Conservation (phyloP, 30 jellyfish, hydroid and myxozoan genomes). For the Aurelia sp. region DNA sequence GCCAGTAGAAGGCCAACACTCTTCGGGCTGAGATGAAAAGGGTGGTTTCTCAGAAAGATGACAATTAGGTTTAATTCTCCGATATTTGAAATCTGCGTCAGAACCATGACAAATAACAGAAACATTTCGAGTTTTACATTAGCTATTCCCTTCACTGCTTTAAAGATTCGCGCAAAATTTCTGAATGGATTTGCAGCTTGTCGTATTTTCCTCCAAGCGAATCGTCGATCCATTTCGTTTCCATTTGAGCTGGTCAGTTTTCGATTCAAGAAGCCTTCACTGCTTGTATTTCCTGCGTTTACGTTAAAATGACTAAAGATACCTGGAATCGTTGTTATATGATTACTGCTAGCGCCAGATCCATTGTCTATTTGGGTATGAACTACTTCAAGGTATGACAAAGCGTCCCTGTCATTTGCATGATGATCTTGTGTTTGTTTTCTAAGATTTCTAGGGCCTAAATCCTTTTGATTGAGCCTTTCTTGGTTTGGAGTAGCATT, state of each 20-base stretch:
- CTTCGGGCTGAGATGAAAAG: slow-evolving; percentile 21
- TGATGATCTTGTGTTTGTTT: too few species aligned
- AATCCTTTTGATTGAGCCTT: too few species aligned
- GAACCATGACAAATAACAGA: slow-evolving; percentile 2
- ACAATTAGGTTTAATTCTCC: slow-evolving; percentile 38
- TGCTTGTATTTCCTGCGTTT: too few species aligned
- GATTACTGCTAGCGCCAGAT: too few species aligned
- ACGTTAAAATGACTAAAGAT: too few species aligned
- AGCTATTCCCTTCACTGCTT: slow-evolving; percentile 16
- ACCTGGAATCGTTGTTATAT: too few species aligned
- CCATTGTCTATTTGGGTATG: too few species aligned
- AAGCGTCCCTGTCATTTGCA: too few species aligned
- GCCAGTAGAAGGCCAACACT: slow-evolving; percentile 28
- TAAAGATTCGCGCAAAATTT: slow-evolving; percentile 1
- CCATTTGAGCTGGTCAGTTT: background rate
- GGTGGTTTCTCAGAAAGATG: slow-evolving; percentile 11
- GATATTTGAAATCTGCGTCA: slow-evolving; percentile 1
- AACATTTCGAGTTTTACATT: slow-evolving; percentile 6
- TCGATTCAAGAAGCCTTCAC: too few species aligned
- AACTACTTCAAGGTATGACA: too few species aligned
- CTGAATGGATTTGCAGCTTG: slow-evolving; percentile 39
- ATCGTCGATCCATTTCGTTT: background rate
- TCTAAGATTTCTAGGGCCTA: too few species aligned
- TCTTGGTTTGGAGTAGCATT: too few species aligned
- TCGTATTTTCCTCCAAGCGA: background rate